A percentile compares a stretch with the other conserved stretches of the same genome.
Evolutionary conservation across 2,888 invertebrate genomes (phyloP).

Genomic region (Hyposoter didymator): DNA sequence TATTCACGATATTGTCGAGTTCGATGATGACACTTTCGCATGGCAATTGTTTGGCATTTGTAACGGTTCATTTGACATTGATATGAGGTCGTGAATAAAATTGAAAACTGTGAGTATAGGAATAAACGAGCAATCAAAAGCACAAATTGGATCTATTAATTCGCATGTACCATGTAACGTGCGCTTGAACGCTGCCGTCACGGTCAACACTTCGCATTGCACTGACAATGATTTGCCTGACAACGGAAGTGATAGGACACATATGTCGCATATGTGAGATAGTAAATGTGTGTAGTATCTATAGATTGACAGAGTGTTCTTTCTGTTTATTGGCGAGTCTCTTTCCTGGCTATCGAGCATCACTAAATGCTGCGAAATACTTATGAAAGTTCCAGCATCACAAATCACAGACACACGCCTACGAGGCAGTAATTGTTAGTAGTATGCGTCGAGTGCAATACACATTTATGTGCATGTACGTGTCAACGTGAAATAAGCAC

Average conservation of each 20-base stretch:
- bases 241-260: slow-evolving; percentile 78
- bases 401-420: slow-evolving; percentile 58
- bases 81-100: not conserved
- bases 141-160: slow-evolving; percentile 21
- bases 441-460: not conserved
- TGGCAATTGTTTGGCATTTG: not conserved
- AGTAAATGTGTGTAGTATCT: slow-evolving; percentile 11
- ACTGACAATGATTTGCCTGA: slow-evolving; percentile 76
- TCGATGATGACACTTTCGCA: not conserved
- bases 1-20: not conserved
- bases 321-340: slow-evolving; percentile 43
- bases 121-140: not conserved
- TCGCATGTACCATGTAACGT: slow-evolving; percentile 18
- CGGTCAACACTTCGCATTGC: slow-evolving; percentile 69
- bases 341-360: slow-evolving; percentile 47
- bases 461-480: too few relatives aligned
- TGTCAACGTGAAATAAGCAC: too few relatives aligned
- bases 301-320: slow-evolving; percentile 9
- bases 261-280: slow-evolving; percentile 49
- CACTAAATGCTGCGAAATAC: slow-evolving; percentile 50
- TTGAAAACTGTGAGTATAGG: not conserved
- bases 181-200: slow-evolving; percentile 49
- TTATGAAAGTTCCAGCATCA: slow-evolving; percentile 56
- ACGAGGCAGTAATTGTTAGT: not conserved
- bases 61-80: not conserved